Evolutionary conservation across 2,797 vertebrate genomes (phyloP).

Genomic region (Hipposideros larvatus): DNA sequence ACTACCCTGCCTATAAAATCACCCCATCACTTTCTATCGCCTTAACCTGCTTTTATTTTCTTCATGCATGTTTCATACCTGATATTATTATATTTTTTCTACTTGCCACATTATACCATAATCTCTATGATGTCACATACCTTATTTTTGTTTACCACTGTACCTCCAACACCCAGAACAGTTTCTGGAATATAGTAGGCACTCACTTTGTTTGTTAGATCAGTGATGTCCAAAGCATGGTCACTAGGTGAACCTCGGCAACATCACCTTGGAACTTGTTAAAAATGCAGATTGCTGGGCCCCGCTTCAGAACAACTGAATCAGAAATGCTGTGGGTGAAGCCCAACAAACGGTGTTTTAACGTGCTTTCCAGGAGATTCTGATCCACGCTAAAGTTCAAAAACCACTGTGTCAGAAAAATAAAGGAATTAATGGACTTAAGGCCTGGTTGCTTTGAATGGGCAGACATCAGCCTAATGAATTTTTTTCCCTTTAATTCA

Average conservation of each 20-base stretch:
- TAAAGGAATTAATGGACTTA: background rate
- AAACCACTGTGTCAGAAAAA: conserved; percentile 30
- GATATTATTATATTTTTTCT: background rate
- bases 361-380: background rate
- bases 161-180: background rate
- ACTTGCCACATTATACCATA: background rate
- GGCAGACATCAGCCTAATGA: background rate
- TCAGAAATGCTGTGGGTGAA: background rate
- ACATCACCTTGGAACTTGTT: background rate
- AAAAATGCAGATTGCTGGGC: background rate
- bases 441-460: background rate
- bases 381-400: background rate
- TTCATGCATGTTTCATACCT: background rate
- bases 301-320: background rate
- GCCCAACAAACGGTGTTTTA: background rate
- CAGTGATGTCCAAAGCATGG: background rate
- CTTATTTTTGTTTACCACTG: background rate
- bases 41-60: background rate
- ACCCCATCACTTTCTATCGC: background rate
- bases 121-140: background rate
- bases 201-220: background rate
- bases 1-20: background rate
- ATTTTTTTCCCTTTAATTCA: conserved; percentile 27
- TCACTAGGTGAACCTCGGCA: background rate
- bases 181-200: background rate